A percentile compares a stretch with the other conserved stretches of the same genome.
These are phyloP conservation scores for Botrylloides violaceus DNA, from an alignment of 23 tunicate species.

Conservation along the genomic window DNA sequence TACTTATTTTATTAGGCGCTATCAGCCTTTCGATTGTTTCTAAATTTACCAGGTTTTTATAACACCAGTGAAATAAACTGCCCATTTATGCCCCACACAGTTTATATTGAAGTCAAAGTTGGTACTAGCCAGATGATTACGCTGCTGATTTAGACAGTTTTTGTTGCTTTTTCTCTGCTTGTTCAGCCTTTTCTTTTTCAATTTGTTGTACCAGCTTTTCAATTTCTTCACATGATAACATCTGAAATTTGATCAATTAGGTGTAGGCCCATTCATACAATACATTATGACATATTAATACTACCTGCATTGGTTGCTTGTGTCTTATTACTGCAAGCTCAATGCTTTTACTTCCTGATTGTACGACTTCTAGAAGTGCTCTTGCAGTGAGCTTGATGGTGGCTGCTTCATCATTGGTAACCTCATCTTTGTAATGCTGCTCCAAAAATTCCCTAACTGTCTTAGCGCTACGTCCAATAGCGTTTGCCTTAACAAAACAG, in stretches of 20 bases:
- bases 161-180: slow-evolving; percentile 94
- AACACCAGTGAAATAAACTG: no score
- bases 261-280: neutral
- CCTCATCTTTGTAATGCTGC: slow-evolving; percentile 74
- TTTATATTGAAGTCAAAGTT: no score
- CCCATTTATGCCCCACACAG: no score
- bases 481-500: slow-evolving; percentile 58
- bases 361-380: slow-evolving; percentile 93
- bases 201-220: slow-evolving; percentile 65
- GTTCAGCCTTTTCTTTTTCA: slow-evolving; percentile 91
- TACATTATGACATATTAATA: neutral
- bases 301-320: slow-evolving; percentile 72
- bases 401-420: slow-evolving; percentile 38
- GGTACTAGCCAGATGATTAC: no score
- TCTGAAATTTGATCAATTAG: slow-evolving; percentile 15
- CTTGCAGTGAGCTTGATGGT: slow-evolving; percentile 67
- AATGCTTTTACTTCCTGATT: slow-evolving; percentile 93
- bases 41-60: no score
- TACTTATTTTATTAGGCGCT: no score
- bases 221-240: slow-evolving; percentile 50
- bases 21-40: no score
- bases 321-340: slow-evolving; percentile 85
- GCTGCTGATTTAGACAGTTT: slow-evolving; percentile 16
- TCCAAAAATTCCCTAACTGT: slow-evolving; percentile 97
- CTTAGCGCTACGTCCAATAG: slow-evolving; percentile 97